Evolutionary conservation across 2,113 vertebrate genomes (phyloP).

Genomic region (Tachycineta bicolor): DNA sequence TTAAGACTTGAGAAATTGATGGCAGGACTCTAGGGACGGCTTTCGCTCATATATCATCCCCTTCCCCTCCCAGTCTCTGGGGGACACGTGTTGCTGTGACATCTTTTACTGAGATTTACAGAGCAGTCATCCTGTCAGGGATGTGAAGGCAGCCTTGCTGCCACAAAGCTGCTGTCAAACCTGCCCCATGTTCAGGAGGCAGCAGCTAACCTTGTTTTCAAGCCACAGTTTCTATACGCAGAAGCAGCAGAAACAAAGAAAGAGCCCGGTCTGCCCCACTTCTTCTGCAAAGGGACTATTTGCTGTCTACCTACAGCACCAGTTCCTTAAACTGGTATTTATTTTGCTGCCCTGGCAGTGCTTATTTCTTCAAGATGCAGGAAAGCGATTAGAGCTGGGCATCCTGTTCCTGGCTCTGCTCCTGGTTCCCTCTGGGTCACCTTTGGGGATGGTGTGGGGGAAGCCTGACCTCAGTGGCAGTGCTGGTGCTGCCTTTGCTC

Average conservation of each 20-base stretch:
- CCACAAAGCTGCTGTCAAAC: constrained; percentile 5
- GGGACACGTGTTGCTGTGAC: constrained; percentile 16
- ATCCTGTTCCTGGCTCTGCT: not conserved
- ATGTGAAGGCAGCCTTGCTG: constrained; percentile 6
- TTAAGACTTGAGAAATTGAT: constrained; percentile 53
- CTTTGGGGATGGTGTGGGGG: not conserved
- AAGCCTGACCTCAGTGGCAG: not conserved
- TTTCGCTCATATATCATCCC: constrained; percentile 5
- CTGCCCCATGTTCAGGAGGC: not conserved
- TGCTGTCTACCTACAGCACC: not conserved
- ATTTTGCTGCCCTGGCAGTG: not conserved
- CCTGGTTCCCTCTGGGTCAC: not conserved
- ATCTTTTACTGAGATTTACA: constrained; percentile 65
- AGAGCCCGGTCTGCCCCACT: not conserved
- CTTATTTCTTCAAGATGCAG: constrained; percentile 17
- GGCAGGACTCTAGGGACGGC: constrained; percentile 11
- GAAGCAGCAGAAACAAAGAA: not conserved
- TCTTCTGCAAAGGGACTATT: not conserved
- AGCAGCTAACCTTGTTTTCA: not conserved
- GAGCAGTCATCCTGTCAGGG: constrained; percentile 44
- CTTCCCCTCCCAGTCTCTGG: constrained; percentile 23
- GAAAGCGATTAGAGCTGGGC: not conserved
- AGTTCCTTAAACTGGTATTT: not conserved
- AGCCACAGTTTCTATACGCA: not conserved
- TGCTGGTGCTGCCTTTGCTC: not conserved